phyloP scores from a whole-genome alignment of 30 jellyfish, hydroid and myxozoan genomes.

The Rhopilema esculentum region DNA sequence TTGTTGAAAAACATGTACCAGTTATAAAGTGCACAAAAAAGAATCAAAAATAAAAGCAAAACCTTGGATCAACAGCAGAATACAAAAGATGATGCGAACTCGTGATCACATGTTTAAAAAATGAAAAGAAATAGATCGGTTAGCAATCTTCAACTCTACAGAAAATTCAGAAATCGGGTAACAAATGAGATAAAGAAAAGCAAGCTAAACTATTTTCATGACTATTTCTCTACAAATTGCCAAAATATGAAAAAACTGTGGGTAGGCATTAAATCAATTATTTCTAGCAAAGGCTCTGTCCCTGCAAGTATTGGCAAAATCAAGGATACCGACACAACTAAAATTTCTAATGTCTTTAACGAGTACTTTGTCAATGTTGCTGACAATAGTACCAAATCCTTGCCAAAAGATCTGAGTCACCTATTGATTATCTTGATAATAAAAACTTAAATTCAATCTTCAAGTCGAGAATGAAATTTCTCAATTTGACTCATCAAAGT shows the following conservation, averaged over 20 bases:
- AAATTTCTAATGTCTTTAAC: no score
- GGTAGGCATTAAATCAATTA: no score
- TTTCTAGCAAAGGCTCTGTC: no score
- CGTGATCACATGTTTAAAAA: conserved; percentile 26
- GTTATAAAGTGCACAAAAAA: no score
- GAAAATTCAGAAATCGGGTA: no score
- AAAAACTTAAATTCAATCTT: not conserved
- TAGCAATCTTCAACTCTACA: no score
- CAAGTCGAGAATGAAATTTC: conserved; percentile 49
- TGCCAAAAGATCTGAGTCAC: conserved; percentile 17
- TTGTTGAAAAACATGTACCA: conserved; percentile 14
- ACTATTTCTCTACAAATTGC: conserved; percentile 10
- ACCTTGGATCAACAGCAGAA: no score
- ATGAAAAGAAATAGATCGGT: not conserved
- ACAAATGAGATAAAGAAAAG: conserved; percentile 28
- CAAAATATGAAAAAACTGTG: conserved; percentile 38
- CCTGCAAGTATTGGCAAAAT: no score
- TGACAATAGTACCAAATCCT: conserved; percentile 30
- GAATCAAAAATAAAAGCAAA: no score
- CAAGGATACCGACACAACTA: no score
- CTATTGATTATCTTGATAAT: conserved; percentile 26
- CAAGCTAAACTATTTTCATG: conserved; percentile 26
- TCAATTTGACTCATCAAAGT: conserved; percentile 23
- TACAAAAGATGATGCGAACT: conserved; percentile 13
- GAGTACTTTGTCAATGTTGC: conserved; percentile 51